A percentile compares a stretch with the other conserved stretches of the same genome.
These are phyloP conservation scores for Chrysocyon brachyurus DNA, from an alignment of 2,797 vertebrate species.

Conservation along the genomic window DNA sequence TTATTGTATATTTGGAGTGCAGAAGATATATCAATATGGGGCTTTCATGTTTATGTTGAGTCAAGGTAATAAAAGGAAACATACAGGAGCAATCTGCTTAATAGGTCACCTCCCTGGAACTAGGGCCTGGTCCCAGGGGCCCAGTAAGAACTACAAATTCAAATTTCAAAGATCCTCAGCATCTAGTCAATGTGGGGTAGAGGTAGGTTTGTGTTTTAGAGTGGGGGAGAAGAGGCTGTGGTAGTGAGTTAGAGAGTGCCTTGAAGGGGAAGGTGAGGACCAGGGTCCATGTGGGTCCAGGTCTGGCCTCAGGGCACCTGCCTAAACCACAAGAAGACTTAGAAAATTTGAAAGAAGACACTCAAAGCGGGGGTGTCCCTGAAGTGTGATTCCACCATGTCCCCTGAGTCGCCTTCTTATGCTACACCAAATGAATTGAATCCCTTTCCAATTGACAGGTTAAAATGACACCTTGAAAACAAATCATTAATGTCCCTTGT, in stretches of 20 bases:
- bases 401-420: neutral
- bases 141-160: neutral
- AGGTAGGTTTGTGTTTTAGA: neutral
- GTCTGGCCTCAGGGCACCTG: neutral
- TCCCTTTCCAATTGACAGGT: neutral
- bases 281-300: neutral
- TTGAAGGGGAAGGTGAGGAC: neutral
- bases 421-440: neutral
- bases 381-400: neutral
- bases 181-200: neutral
- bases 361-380: neutral
- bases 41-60: neutral
- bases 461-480: neutral
- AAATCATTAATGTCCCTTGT: neutral
- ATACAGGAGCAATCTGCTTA: neutral
- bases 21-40: neutral
- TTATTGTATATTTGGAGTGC: neutral
- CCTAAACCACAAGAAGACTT: neutral
- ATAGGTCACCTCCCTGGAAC: neutral
- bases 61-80: neutral
- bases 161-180: neutral
- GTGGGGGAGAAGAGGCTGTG: neutral
- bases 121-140: neutral
- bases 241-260: neutral
- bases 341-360: neutral